Evolutionary conservation across 2,113 vertebrate genomes (phyloP).

Genomic region (Bos javanicus): DNA sequence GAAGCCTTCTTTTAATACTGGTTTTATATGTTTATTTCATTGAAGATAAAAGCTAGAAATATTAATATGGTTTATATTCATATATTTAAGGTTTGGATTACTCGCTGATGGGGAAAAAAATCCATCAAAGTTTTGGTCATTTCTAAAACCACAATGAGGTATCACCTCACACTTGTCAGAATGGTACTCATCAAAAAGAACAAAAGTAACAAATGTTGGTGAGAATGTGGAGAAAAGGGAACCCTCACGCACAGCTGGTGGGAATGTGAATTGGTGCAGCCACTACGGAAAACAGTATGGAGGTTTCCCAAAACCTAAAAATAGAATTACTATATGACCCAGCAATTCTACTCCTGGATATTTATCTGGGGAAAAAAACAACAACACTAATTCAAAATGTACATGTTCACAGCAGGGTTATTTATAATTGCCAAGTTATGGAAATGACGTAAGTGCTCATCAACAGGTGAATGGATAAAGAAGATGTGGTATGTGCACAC

Average conservation of each 20-base stretch:
- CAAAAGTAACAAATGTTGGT: background rate
- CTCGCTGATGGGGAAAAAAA: background rate
- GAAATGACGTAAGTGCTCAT: background rate
- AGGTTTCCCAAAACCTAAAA: background rate
- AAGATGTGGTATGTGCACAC: background rate
- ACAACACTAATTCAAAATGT: background rate
- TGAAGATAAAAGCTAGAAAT: background rate
- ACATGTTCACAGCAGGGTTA: background rate
- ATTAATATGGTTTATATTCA: background rate
- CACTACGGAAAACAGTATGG: background rate
- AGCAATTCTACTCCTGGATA: background rate
- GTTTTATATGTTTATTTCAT: background rate
- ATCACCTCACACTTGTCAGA: background rate
- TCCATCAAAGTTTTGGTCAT: background rate
- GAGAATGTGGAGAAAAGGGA: background rate
- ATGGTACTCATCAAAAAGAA: background rate
- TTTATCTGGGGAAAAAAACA: background rate
- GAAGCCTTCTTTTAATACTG: background rate
- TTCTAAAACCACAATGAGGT: background rate
- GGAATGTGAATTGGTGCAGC: background rate
- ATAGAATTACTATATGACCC: background rate
- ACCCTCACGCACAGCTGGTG: background rate
- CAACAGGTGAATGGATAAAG: background rate
- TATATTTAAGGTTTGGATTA: background rate
- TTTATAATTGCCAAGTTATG: background rate